Conservation (phyloP, 2,888 invertebrate genomes). For the Xylophagus ater region DNA sequence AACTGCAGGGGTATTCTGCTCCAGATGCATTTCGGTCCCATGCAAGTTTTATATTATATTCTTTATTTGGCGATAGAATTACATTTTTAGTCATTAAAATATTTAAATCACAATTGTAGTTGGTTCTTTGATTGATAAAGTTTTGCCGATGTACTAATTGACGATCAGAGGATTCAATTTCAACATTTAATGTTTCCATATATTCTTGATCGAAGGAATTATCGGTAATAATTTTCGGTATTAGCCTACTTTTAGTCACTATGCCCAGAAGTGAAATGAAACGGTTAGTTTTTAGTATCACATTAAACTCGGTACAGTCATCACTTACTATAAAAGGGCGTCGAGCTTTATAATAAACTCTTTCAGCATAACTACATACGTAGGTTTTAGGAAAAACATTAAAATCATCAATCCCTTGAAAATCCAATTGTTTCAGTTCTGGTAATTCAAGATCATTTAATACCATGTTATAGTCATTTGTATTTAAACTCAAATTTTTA, state of each 20-base stretch:
- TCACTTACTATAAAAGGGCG: conserved; percentile 32
- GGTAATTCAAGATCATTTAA: conserved; percentile 24
- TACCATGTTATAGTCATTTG: conserved; percentile 25
- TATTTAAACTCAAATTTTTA: conserved; percentile 23
- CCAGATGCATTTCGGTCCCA: conserved; percentile 32
- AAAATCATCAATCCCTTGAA: too few relatives aligned
- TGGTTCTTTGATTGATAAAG: conserved; percentile 6
- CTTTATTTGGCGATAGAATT: conserved; percentile 30
- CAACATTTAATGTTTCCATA: conserved; percentile 28
- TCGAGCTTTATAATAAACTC: conserved; percentile 35
- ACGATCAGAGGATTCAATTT: conserved; percentile 22
- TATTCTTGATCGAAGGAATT: conserved; percentile 23
- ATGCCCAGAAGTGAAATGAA: conserved; percentile 33
- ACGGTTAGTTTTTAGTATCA: conserved; percentile 28
- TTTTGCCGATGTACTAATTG: conserved; percentile 13
- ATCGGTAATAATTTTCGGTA: conserved; percentile 21
- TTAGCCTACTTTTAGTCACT: conserved; percentile 32
- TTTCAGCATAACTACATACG: conserved; percentile 23
- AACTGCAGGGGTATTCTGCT: conserved; percentile 36
- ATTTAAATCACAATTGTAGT: conserved; percentile 35
- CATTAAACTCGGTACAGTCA: conserved; percentile 26
- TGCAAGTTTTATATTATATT: conserved; percentile 30
- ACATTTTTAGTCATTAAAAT: conserved; percentile 28
- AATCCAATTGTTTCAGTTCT: conserved; percentile 5
- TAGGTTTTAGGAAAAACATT: too few relatives aligned